A percentile compares a stretch with the other conserved stretches of the same genome.
phyloP scores from a whole-genome alignment of 2,113 vertebrate genomes.

The Typhlomys cinereus region DNA sequence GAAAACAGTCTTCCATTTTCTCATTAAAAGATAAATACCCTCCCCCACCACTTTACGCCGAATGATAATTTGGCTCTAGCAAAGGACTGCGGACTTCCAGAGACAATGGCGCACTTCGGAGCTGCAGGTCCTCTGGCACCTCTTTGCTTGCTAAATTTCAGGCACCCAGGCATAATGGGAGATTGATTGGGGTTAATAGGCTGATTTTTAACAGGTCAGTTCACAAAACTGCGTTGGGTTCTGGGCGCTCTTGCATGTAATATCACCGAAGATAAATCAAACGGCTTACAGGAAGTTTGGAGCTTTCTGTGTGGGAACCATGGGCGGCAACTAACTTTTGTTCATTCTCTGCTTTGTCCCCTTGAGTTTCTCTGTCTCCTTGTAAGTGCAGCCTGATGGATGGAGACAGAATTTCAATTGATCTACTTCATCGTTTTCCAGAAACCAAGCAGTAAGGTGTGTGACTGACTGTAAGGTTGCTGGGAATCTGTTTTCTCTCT shows the following conservation, averaged over 20 bases:
- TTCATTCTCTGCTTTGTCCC: slow-evolving; percentile 74
- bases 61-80: slow-evolving; percentile 76
- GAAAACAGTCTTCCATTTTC: slow-evolving; percentile 87
- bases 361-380: not conserved
- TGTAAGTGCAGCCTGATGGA: not conserved
- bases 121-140: slow-evolving; percentile 76
- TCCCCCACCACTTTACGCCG: not conserved
- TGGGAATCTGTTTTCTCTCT: slow-evolving; percentile 65
- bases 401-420: not conserved
- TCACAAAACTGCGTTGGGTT: slow-evolving; percentile 82
- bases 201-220: slow-evolving; percentile 89
- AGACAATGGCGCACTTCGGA: slow-evolving; percentile 85
- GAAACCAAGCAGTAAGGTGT: not conserved
- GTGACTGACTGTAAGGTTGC: not conserved
- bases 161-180: slow-evolving; percentile 87
- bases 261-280: slow-evolving; percentile 90
- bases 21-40: slow-evolving; percentile 86
- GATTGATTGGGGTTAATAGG: slow-evolving; percentile 93
- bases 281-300: slow-evolving; percentile 72
- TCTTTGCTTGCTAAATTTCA: slow-evolving; percentile 82
- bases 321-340: slow-evolving; percentile 76
- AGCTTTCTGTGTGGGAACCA: slow-evolving; percentile 68
- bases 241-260: slow-evolving; percentile 78
- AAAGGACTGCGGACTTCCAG: slow-evolving; percentile 75
- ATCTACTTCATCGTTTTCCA: not conserved